Base-by-base conservation (phyloP, 2,113 vertebrate genomes). In the Serinus canaria region DNA sequence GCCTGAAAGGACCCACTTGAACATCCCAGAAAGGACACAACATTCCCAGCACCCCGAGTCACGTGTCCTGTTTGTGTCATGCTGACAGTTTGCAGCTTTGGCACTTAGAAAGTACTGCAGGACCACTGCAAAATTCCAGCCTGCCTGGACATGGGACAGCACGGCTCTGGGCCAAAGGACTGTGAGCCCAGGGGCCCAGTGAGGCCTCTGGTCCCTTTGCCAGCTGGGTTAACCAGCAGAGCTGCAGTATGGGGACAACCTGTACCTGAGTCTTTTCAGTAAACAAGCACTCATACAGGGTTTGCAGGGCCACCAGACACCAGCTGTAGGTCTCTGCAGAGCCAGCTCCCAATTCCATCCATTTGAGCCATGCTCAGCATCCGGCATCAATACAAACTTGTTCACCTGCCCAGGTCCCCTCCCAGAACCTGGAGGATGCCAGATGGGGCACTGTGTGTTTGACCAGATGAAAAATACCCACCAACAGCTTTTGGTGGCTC, bases 1-100 rank as follows among this genome's bases (percentile, higher is more conserved):
- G 85, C 39, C 58, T 69, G 64, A 62, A 93, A 95, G 72, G 59
- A 83, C 22, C 58, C 90, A 96, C 92, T 97, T 96, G 81, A 94
- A 77, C n/a, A 41, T 60, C 63, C 66, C 0, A 0, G 81, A 96
- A 97, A 94, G 87, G 95, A 80, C 90, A 64, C 30, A 31, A 21
- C 0, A 4, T 95, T 97, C 96, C 96, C 95, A 97, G 89, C 84
- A 95, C 70, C 46, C 81, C 0, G 1, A 49, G 41, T 47, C 76
- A 60, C 0, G 0, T 60, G 43, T 60, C 67, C 69, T 76, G 46
- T 37, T 56, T 70, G 63, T 84, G 85, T 95, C 83, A 83, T 0
- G 1, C 83, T 94, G 85, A 95, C 0, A 8, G 28, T 31, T 83
- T 58, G 49, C 95, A 92, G 95, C 93, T 93, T 93, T 84, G 76